Conservation (phyloP, 2,888 invertebrate species). For the Drosophila pseudotalamancana region DNA sequence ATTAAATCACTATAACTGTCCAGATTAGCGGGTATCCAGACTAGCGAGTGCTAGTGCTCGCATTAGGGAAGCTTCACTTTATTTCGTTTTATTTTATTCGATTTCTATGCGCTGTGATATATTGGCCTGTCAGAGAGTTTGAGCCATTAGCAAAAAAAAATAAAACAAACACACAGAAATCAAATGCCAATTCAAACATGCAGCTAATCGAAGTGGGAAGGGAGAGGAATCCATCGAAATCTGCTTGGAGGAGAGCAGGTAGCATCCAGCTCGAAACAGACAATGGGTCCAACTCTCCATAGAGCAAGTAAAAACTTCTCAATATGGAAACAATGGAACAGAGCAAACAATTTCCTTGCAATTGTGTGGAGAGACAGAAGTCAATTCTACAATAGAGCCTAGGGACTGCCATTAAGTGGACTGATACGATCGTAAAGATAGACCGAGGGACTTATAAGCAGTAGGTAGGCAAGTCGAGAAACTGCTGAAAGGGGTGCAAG, state of each 20-base stretch:
- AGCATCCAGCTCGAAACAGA: conserved; percentile 15
- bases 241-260: conserved; percentile 20
- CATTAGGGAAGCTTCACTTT: too few species aligned
- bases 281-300: conserved; percentile 14
- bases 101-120: conserved; percentile 30
- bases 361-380: conserved; percentile 28
- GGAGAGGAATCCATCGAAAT: not conserved
- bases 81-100: conserved; percentile 23
- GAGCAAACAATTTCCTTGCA: conserved; percentile 41
- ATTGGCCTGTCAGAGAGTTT: conserved; percentile 44
- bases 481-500: not conserved
- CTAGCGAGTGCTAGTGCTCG: too few species aligned
- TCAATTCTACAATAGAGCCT: conserved; percentile 29
- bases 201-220: conserved; percentile 4
- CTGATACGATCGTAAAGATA: conserved; percentile 25
- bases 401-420: conserved; percentile 14
- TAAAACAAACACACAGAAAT: too few species aligned
- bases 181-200: conserved; percentile 16
- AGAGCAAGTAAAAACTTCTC: conserved; percentile 40
- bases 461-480: not conserved
- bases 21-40: too few species aligned
- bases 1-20: too few species aligned
- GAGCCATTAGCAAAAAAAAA: conserved; percentile 34
- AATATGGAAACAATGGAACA: conserved; percentile 33
- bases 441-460: conserved; percentile 6